Evolutionary conservation across 64 coral and sea anemone genomes (phyloP).

Genomic region (Montipora efflorescens): DNA sequence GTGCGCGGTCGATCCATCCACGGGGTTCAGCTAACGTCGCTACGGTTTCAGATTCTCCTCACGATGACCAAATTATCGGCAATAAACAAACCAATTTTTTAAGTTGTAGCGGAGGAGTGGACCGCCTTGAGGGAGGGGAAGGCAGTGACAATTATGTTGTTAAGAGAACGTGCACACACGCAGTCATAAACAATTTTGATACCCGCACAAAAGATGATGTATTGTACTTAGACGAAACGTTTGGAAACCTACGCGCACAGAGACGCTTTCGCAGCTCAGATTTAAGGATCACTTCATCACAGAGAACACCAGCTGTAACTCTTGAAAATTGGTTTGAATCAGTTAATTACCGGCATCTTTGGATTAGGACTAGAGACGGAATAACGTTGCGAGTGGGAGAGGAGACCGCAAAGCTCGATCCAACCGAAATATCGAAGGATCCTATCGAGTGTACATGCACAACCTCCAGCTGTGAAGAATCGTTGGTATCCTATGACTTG

Average conservation of each 20-base stretch:
- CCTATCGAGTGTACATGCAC: constrained; percentile 40
- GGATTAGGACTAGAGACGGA: constrained; percentile 43
- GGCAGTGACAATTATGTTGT: constrained; percentile 53
- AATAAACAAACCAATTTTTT: constrained; percentile 60
- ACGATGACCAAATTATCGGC: constrained; percentile 33
- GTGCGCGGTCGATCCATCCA: neutral
- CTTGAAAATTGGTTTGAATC: constrained; percentile 32
- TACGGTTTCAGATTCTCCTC: constrained; percentile 32
- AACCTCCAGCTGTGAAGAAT: neutral
- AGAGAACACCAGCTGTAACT: neutral
- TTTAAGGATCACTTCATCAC: neutral
- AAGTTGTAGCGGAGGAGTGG: constrained; percentile 43
- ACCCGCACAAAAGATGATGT: constrained; percentile 29
- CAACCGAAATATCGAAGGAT: constrained; percentile 50
- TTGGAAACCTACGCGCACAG: neutral
- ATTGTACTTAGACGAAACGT: constrained; percentile 43
- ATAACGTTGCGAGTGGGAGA: constrained; percentile 21
- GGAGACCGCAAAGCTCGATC: constrained; percentile 7
- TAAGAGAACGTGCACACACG: constrained; percentile 10
- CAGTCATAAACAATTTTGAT: constrained; percentile 25
- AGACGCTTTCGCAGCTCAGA: neutral
- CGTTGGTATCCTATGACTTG: neutral
- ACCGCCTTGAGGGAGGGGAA: constrained; percentile 30
- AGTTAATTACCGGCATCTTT: constrained; percentile 1
- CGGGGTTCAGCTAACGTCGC: neutral